Conservation (phyloP, 2,113 vertebrate species). For the Neofelis nebulosa region DNA sequence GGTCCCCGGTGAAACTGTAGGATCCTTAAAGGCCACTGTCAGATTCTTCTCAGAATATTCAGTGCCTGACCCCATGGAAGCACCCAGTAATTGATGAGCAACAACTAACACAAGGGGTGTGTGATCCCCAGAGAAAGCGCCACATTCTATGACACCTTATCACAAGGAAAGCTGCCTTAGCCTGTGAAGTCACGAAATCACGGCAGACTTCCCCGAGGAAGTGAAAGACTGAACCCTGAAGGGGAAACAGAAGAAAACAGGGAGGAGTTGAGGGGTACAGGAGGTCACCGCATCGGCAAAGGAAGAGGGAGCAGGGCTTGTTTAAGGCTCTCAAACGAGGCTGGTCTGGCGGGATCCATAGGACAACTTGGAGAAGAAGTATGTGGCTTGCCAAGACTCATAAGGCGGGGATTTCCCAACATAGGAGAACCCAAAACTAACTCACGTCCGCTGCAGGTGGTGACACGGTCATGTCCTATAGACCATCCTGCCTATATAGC, state of each 20-base stretch:
- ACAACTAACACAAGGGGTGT: neutral
- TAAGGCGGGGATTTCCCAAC: neutral
- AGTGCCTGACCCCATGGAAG: neutral
- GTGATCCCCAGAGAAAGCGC: neutral
- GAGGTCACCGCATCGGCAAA: rapidly evolving
- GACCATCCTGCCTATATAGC: neutral
- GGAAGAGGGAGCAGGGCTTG: neutral
- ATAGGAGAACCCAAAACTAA: neutral
- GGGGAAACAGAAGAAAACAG: neutral
- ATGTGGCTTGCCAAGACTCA: rapidly evolving
- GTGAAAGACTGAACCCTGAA: neutral
- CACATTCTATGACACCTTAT: neutral
- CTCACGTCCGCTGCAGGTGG: neutral
- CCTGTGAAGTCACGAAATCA: neutral
- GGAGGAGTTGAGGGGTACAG: neutral
- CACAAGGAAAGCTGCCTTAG: neutral
- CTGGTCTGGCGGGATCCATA: neutral
- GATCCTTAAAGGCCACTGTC: neutral
- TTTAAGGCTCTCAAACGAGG: too few species aligned
- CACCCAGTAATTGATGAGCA: neutral
- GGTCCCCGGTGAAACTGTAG: neutral
- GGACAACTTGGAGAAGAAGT: neutral
- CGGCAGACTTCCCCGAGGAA: neutral
- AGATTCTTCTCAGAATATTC: neutral
- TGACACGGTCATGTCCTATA: neutral